Conservation (phyloP, 2,797 vertebrate species). For the Pitangus sulphuratus region DNA sequence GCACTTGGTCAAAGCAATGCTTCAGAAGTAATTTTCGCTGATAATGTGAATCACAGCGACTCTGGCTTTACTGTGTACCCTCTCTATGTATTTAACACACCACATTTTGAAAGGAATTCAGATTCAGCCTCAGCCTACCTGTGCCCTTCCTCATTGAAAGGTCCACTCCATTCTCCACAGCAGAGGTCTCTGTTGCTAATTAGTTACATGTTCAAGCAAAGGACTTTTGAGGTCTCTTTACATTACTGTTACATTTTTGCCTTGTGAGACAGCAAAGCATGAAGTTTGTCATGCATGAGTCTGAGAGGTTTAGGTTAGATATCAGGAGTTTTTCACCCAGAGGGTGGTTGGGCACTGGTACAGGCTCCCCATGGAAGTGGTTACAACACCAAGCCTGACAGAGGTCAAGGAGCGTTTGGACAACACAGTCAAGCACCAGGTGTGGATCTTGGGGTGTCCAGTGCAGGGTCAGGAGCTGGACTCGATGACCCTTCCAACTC, state of each 20-base stretch:
- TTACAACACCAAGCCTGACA: not conserved
- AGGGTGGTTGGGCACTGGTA: fast-evolving
- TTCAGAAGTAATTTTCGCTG: not conserved
- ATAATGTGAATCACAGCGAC: not conserved
- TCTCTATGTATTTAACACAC: fast-evolving
- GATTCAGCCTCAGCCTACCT: not conserved
- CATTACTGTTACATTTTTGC: not conserved
- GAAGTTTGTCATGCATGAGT: not conserved
- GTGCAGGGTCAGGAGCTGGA: not conserved
- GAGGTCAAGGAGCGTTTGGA: not conserved
- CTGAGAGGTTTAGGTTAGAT: not conserved
- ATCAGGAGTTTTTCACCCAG: not conserved
- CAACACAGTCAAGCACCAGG: fast-evolving
- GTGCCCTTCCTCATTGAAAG: not conserved
- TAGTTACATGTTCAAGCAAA: not conserved
- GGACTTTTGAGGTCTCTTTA: not conserved
- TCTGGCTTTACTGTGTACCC: not conserved
- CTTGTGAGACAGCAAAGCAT: not conserved
- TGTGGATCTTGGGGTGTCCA: not conserved
- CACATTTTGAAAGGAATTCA: not conserved
- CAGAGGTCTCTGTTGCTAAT: not conserved
- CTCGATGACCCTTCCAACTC: not conserved
- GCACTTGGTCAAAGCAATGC: not conserved
- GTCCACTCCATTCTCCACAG: not conserved
- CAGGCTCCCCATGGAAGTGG: fast-evolving